Percentiles rank a stretch among this genome's conserved stretches.
Evolutionary conservation across 2,113 vertebrate genomes (phyloP).

Genomic region (Antennarius striatus): DNA sequence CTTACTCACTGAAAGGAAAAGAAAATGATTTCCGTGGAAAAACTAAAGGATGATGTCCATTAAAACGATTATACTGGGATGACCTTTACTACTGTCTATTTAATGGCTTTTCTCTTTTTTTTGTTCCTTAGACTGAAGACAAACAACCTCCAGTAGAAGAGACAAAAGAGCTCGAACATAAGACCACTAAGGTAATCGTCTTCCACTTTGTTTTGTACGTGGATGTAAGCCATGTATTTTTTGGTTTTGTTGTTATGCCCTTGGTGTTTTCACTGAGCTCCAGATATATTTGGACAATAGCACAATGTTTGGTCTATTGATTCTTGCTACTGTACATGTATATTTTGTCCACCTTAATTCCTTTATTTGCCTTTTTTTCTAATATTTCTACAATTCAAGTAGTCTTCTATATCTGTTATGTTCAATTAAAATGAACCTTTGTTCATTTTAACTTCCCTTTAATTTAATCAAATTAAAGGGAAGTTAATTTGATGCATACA

Average conservation of each 20-base stretch:
- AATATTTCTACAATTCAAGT: neutral
- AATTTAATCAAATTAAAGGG: too few relatives aligned
- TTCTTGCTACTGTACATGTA: neutral
- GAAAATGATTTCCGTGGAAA: neutral
- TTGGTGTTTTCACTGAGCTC: neutral
- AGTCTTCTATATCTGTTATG: too few relatives aligned
- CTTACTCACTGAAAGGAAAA: conserved; percentile 8
- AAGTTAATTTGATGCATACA: neutral
- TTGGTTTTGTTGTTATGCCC: neutral
- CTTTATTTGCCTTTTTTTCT: neutral
- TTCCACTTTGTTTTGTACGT: neutral
- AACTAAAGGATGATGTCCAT: neutral
- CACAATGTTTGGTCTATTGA: neutral
- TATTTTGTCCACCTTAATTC: neutral
- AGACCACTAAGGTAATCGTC: conserved; percentile 60
- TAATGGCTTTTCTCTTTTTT: neutral
- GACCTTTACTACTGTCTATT: neutral
- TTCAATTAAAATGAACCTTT: too few relatives aligned
- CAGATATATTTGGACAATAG: conserved; percentile 1
- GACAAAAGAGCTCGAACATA: conserved; percentile 37
- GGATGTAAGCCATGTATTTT: neutral
- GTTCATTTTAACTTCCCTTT: too few relatives aligned
- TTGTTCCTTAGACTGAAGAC: conserved; percentile 49
- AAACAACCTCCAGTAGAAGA: conserved; percentile 31
- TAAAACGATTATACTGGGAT: neutral